Base-by-base conservation (phyloP, 1,140 invertebrate species). In the Polyergus mexicanus region DNA sequence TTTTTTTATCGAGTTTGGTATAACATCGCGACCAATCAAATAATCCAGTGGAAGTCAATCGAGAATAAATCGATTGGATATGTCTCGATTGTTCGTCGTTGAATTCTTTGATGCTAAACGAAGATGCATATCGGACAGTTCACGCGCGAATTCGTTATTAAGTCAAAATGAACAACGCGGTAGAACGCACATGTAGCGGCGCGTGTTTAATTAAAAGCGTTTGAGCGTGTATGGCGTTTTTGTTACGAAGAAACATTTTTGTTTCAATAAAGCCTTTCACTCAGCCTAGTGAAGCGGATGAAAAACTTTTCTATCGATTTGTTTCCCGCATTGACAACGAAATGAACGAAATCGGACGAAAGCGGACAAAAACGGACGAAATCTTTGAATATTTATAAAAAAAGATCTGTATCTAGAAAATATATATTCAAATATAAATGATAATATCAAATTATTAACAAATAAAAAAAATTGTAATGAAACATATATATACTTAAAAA, bases 131-230 rank as follows among this genome's bases (percentile, higher is more conserved):
- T 81, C 54, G 66, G 54, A 32, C 13, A 13, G 72, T 72, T 72
- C 66, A 44, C 66, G 54, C 54, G 78, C n/a, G 78, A 72, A 74
- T 74, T 83, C 68, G 54, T 83, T 83, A 83, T 56, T 51, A 62
- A 83, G 54, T 74, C 38, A 74, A 83, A 80, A 32, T 38, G 4
- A 11, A 7, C 25, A 47, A 83, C 41, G 38, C 25, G 7, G 38
- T 25, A 32, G 25, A 47, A 25, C 66, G 69, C 44, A 51, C 41
- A 80, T 22, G 16, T 54, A 13, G 32, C 44, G 44, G 41, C 25
- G 68, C 38, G 54, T 56, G 54, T 51, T 83, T 74, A 83, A 83
- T 83, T 74, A 74, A 83, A 83, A 83, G 54, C 68, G n/a, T 83
- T 81, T 62, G 78, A 83, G 41, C 38, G 19, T 72, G 78, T 19